Conservation (phyloP, 2,888 invertebrate species). For the Eupithecia subfuscata region DNA sequence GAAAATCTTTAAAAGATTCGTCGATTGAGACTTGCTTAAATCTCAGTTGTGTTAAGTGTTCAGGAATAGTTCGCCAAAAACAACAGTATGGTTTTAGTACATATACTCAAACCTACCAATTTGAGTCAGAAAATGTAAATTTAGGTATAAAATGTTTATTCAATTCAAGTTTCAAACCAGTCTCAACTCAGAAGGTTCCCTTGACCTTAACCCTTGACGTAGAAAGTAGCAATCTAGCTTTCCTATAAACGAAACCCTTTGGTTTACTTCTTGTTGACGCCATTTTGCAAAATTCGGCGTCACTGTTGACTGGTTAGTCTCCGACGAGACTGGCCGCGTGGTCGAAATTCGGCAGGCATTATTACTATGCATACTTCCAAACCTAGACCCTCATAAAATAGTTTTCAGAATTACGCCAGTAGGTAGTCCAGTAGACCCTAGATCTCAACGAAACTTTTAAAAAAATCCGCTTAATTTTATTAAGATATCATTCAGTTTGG, state of each 20-base stretch:
- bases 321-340: no score
- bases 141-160: neutral
- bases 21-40: no score
- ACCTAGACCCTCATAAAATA: neutral
- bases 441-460: neutral
- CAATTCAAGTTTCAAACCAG: conserved; percentile 15
- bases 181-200: conserved; percentile 8
- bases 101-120: neutral
- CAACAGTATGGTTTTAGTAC: neutral
- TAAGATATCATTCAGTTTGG: neutral
- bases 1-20: no score
- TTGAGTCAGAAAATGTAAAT: neutral
- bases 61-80: neutral
- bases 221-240: conserved; percentile 22
- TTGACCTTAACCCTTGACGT: conserved; percentile 23
- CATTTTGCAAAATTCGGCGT: no score
- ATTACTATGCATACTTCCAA: neutral
- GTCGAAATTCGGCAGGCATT: no score
- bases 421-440: neutral
- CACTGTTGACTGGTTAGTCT: no score
- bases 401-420: neutral
- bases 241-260: conserved; percentile 20
- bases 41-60: no score
- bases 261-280: neutral
- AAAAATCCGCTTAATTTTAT: neutral